phyloP scores from a whole-genome alignment of 1,140 invertebrate species.

The Portunus trituberculatus region DNA sequence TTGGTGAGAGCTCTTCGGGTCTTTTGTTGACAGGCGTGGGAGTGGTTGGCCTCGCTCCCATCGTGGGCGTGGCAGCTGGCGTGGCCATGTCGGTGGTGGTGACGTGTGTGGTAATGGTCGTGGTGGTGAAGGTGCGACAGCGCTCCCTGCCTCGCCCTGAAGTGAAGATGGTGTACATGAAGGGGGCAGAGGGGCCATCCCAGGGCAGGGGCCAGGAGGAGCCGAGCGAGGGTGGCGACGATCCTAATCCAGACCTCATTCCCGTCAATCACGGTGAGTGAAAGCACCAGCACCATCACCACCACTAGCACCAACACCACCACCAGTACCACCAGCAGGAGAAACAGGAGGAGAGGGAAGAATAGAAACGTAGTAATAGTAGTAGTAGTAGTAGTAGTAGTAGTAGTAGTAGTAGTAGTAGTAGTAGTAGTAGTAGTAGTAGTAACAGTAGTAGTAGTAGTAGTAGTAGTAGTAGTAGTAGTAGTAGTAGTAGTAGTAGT shows the following conservation, averaged over 20 bases:
- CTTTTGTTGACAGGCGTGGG: slow-evolving; percentile 36
- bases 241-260: slow-evolving; percentile 54
- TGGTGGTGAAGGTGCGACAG: slow-evolving; percentile 53
- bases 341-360: not conserved
- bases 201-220: slow-evolving; percentile 33
- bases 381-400: not conserved
- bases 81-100: slow-evolving; percentile 80
- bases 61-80: slow-evolving; percentile 87
- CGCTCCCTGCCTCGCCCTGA: slow-evolving; percentile 28
- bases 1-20: not conserved
- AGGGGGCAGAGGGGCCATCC: slow-evolving; percentile 6
- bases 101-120: slow-evolving; percentile 53
- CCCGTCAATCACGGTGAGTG: slow-evolving; percentile 61
- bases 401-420: slow-evolving; percentile 29
- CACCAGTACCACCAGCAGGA: not conserved
- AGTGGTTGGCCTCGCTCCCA: slow-evolving; percentile 86
- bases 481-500: no score
- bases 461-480: no score
- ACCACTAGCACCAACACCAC: not conserved
- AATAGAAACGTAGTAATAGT: not conserved
- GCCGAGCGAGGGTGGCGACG: slow-evolving; percentile 24
- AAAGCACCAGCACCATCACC: not conserved
- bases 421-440: not conserved
- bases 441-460: not conserved
- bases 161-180: slow-evolving; percentile 64